Conservation (phyloP, 2,797 vertebrate species). For the Microctenopoma lineatum region DNA sequence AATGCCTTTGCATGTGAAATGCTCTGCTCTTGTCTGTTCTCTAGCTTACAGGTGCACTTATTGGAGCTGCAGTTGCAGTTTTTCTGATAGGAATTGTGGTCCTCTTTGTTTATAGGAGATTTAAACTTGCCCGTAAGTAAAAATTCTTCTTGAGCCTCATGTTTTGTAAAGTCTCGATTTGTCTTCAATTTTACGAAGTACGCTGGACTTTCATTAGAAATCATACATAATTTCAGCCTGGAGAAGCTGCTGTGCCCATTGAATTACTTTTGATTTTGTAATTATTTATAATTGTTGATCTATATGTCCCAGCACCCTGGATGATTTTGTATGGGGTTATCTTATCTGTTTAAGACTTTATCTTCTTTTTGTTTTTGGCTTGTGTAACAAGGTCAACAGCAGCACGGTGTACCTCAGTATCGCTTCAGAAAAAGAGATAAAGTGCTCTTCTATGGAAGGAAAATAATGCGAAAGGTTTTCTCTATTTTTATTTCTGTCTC, state of each 20-base stretch:
- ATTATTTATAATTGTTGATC: too few species aligned
- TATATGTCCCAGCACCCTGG: too few species aligned
- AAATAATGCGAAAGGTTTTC: constrained; percentile 96
- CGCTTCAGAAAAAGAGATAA: constrained; percentile 95
- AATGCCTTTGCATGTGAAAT: constrained; percentile 1
- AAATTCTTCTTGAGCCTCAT: neutral
- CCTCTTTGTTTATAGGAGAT: constrained; percentile 87
- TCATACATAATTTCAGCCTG: too few species aligned
- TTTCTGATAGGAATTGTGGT: constrained; percentile 84
- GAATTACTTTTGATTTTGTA: too few species aligned
- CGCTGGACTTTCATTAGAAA: neutral
- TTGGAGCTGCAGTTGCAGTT: constrained; percentile 87
- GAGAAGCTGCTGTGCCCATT: too few species aligned
- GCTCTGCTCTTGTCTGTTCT: constrained; percentile 46
- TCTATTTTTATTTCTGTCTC: constrained; percentile 2
- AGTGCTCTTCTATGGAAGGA: constrained; percentile 95
- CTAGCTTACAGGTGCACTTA: constrained; percentile 89
- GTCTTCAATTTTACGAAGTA: too few species aligned
- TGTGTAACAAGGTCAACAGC: constrained; percentile 77
- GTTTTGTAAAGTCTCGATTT: too few species aligned
- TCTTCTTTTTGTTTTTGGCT: constrained; percentile 21
- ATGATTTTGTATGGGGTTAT: too few species aligned
- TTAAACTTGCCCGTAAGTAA: constrained; percentile 87
- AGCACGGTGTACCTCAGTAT: constrained; percentile 87
- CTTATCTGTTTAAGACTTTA: too few species aligned